A percentile compares a stretch with the other conserved stretches of the same genome.
Evolutionary conservation across 2,113 vertebrate species (phyloP).

Genomic region (Xiphophorus maculatus): DNA sequence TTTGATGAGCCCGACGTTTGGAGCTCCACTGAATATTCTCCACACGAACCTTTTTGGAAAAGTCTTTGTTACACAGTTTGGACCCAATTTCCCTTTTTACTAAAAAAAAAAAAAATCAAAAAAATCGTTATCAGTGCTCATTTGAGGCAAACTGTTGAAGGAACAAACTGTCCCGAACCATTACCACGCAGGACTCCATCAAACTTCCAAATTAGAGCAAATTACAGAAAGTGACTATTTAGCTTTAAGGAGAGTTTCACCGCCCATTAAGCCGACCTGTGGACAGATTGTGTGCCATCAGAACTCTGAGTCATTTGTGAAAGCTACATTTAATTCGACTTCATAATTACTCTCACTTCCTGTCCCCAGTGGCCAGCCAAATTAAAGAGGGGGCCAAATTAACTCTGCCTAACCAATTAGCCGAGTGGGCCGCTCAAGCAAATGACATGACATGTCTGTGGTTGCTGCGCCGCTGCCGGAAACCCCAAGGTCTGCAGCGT

Average conservation of each 20-base stretch:
- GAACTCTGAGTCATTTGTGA: constrained; percentile 44
- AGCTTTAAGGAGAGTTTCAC: constrained; percentile 17
- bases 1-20: too few relatives aligned
- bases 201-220: neutral
- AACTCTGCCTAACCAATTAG: constrained; percentile 75
- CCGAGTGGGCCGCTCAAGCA: constrained; percentile 62
- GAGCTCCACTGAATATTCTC: too few relatives aligned
- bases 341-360: constrained; percentile 67
- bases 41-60: too few relatives aligned
- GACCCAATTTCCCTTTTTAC: too few relatives aligned
- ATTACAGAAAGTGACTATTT: constrained; percentile 16
- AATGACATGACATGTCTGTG: constrained; percentile 62
- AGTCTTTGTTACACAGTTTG: too few relatives aligned
- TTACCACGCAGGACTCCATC: neutral
- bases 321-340: constrained; percentile 62
- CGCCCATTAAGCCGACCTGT: constrained; percentile 26
- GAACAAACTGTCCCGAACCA: neutral
- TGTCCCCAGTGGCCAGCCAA: constrained; percentile 66
- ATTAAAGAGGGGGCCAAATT: constrained; percentile 65
- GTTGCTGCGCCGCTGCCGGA: constrained; percentile 61
- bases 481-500: constrained; percentile 60
- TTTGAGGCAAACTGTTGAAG: too few relatives aligned
- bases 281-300: constrained; percentile 28
- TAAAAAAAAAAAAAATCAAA: too few relatives aligned
- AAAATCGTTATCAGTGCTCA: too few relatives aligned